phyloP scores from a whole-genome alignment of 2,888 invertebrate genomes.

The Podotricha telesiphe region DNA sequence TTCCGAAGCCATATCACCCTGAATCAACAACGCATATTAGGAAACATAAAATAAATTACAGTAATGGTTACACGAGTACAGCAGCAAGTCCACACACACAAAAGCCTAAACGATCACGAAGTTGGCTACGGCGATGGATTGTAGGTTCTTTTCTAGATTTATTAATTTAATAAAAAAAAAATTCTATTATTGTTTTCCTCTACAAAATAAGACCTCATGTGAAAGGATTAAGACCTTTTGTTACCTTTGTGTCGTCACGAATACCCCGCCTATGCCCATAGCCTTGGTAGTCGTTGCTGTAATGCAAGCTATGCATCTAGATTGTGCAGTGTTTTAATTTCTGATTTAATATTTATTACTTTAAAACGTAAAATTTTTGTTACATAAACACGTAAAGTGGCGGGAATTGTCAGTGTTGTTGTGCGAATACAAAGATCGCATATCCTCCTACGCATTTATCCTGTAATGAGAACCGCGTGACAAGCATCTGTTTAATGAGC shows the following conservation, averaged over 20 bases:
- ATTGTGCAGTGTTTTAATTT: conserved; percentile 26
- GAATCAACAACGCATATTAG: conserved; percentile 40
- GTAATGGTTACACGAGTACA: conserved; percentile 18
- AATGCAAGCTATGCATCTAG: conserved; percentile 43
- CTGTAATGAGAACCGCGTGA: conserved; percentile 69
- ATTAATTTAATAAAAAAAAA: conserved; percentile 63
- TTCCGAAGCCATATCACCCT: conserved; percentile 51
- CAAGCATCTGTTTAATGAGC: conserved; percentile 45
- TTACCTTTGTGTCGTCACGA: conserved; percentile 34
- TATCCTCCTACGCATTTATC: conserved; percentile 37
- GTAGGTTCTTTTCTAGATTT: conserved; percentile 73
- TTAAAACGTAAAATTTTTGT: neutral
- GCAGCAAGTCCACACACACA: conserved; percentile 37
- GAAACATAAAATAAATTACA: conserved; percentile 39
- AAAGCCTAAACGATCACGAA: conserved; percentile 50
- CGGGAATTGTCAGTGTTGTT: neutral
- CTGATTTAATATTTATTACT: neutral
- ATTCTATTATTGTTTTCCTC: conserved; percentile 29
- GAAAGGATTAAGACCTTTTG: conserved; percentile 40
- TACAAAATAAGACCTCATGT: conserved; percentile 32
- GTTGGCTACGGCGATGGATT: conserved; percentile 54
- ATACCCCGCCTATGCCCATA: conserved; percentile 37
- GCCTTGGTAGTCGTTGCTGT: conserved; percentile 42
- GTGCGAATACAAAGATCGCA: conserved; percentile 28
- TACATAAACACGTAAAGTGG: neutral